A percentile compares a stretch with the other conserved stretches of the same genome.
Conservation (phyloP, 1,140 invertebrate genomes). For the Drosophila pruinosa region DNA sequence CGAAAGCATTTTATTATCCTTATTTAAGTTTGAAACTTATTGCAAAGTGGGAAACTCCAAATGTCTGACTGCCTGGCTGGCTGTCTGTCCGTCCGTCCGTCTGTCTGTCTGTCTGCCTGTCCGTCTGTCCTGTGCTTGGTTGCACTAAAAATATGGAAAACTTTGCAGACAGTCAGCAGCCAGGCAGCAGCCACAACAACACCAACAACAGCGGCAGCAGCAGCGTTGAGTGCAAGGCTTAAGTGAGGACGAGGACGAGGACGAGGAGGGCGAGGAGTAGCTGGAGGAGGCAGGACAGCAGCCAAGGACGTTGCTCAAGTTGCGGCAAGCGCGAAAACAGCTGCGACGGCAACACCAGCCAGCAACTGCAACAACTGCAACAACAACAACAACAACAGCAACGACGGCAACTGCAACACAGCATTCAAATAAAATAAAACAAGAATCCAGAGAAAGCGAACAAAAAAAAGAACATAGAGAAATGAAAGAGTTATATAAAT, state of each 20-base stretch:
- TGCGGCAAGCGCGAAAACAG: conserved; percentile 70
- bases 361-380: conserved; percentile 8
- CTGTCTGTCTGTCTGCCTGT: conserved; percentile 4
- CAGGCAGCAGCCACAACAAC: conserved; percentile 36
- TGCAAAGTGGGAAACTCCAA: conserved; percentile 80
- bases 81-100: neutral
- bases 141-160: conserved; percentile 82
- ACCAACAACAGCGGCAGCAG: conserved; percentile 21
- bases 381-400: conserved; percentile 14
- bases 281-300: conserved; percentile 5
- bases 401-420: conserved; percentile 20
- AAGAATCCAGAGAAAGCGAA: conserved; percentile 42
- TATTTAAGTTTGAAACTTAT: conserved; percentile 82
- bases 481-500: conserved; percentile 65
- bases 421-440: conserved; percentile 65
- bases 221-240: conserved; percentile 56
- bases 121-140: conserved; percentile 5
- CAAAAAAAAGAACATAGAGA: conserved; percentile 1
- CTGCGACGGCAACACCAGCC: conserved; percentile 38
- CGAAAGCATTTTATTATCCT: conserved; percentile 81
- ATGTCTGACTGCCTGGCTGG: conserved; percentile 41
- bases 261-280: conserved; percentile 17
- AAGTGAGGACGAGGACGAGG: conserved; percentile 35
- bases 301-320: conserved; percentile 78
- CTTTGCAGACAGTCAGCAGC: conserved; percentile 78